Evolutionary conservation across 1,140 invertebrate species (phyloP).

Genomic region (Aporrectodea caliginosa): DNA sequence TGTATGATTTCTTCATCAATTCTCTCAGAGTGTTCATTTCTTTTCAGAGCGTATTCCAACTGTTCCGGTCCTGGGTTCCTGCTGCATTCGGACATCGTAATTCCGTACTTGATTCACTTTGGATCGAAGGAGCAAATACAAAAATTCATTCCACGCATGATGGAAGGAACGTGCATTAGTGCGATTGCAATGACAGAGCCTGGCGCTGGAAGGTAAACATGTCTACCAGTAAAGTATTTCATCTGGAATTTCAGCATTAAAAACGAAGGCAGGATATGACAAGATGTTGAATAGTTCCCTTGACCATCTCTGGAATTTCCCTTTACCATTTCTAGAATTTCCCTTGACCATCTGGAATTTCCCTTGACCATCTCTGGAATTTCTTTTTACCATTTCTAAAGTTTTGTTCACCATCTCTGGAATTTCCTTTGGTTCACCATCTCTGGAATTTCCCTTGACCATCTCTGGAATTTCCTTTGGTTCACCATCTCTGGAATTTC

Average conservation of each 20-base stretch:
- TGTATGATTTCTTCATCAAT: no score
- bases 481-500: no score
- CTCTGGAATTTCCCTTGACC: no score
- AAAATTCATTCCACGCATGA: constrained; percentile 56
- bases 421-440: no score
- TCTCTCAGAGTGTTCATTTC: no score
- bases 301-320: no score
- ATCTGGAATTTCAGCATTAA: constrained; percentile 57
- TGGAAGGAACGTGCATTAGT: constrained; percentile 55
- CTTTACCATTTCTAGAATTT: no score
- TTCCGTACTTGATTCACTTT: constrained; percentile 59
- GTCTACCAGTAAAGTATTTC: constrained; percentile 50
- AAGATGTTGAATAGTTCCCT: constrained; percentile 60
- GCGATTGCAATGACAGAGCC: constrained; percentile 50
- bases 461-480: no score
- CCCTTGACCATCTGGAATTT: no score
- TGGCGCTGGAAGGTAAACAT: constrained; percentile 17
- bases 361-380: no score
- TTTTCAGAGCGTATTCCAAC: constrained; percentile 53
- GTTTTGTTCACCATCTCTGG: no score
- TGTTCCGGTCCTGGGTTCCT: constrained; percentile 56
- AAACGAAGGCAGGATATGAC: constrained; percentile 56
- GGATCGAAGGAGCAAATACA: constrained; percentile 57
- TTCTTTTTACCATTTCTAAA: no score
- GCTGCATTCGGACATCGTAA: constrained; percentile 58